Conservation (phyloP, 2,888 invertebrate genomes). For the Stenchaetothrips biformis region DNA sequence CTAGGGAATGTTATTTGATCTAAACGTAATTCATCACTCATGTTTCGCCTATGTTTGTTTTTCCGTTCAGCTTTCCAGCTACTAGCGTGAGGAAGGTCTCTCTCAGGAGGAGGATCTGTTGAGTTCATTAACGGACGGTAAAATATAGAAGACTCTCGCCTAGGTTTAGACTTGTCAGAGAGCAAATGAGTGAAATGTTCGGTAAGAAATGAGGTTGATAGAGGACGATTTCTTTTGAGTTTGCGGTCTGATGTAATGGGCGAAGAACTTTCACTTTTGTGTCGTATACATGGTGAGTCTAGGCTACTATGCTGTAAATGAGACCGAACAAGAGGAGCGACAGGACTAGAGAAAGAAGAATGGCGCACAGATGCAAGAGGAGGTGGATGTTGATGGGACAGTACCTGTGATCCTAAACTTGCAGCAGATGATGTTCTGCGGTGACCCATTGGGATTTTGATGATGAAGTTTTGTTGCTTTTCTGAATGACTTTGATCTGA, state of each 20-base stretch:
- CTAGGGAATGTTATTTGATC: background rate
- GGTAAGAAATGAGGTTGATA: conserved; percentile 2
- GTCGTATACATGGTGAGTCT: background rate
- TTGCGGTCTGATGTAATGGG: background rate
- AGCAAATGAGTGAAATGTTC: conserved; percentile 1
- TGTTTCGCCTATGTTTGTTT: background rate
- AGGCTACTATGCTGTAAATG: conserved; percentile 19
- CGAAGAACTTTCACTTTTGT: background rate
- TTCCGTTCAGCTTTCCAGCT: background rate
- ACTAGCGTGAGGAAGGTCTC: background rate
- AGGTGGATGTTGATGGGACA: conserved; percentile 24
- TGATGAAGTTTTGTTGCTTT: conserved; percentile 39
- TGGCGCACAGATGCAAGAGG: conserved; percentile 14
- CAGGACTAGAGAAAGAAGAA: background rate
- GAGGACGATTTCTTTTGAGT: background rate
- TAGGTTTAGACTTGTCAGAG: background rate
- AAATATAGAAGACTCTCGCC: background rate
- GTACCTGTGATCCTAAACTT: conserved; percentile 42
- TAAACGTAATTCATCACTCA: background rate
- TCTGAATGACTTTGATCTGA: conserved; percentile 43
- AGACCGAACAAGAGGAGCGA: background rate
- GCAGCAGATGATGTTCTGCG: conserved; percentile 43
- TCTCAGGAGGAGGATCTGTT: background rate
- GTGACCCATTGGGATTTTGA: conserved; percentile 43
- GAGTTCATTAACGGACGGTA: background rate